Evolutionary conservation across 2,113 vertebrate genomes (phyloP).

Genomic region (Plectropomus leopardus): DNA sequence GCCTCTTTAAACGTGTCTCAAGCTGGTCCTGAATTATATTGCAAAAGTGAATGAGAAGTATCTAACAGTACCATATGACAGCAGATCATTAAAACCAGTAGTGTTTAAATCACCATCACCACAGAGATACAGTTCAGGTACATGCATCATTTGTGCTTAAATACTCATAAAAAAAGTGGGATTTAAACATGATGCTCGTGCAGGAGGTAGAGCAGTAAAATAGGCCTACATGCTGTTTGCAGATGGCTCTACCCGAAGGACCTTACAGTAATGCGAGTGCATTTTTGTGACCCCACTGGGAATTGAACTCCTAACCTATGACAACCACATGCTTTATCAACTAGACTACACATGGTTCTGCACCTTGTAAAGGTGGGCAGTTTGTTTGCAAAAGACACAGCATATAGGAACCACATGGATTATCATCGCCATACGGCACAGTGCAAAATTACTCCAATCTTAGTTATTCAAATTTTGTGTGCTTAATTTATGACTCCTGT

Average conservation of each 20-base stretch:
- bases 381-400: constrained; percentile 4
- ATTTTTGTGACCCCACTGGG: constrained; percentile 63
- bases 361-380: constrained; percentile 50
- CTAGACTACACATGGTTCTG: constrained; percentile 19
- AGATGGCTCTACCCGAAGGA: constrained; percentile 58
- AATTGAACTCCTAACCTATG: constrained; percentile 61
- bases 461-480: constrained; percentile 70
- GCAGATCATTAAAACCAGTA: constrained; percentile 46
- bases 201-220: constrained; percentile 50
- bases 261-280: constrained; percentile 58
- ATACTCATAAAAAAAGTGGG: background rate
- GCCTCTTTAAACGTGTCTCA: constrained; percentile 17
- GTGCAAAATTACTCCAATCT: constrained; percentile 42
- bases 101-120: constrained; percentile 38
- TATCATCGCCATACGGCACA: background rate
- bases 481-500: constrained; percentile 77
- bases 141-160: constrained; percentile 10
- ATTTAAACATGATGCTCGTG: constrained; percentile 29
- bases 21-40: constrained; percentile 1
- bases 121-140: constrained; percentile 36
- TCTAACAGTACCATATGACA: constrained; percentile 39
- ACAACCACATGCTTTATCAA: constrained; percentile 48
- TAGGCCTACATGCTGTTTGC: constrained; percentile 59
- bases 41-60: constrained; percentile 31
- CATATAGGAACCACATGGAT: constrained; percentile 17